Percentiles rank a stretch among this genome's conserved stretches.
Evolutionary conservation across 92 coral and sea anemone species (phyloP).

Genomic region (Isaurus tuberculatus): DNA sequence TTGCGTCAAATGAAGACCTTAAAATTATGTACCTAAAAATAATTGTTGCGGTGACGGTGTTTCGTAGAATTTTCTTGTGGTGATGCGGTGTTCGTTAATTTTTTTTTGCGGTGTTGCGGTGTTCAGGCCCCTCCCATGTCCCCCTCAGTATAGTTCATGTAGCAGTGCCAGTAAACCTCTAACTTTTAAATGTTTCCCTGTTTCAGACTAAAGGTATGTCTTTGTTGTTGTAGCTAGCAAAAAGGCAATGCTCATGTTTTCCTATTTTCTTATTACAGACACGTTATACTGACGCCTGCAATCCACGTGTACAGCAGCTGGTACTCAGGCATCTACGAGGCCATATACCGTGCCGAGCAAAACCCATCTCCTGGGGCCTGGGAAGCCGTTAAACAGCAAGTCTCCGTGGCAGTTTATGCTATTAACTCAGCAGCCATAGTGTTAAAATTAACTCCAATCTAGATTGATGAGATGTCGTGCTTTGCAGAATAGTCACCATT

Average conservation of each 20-base stretch:
- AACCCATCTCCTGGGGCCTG: slow-evolving; percentile 44
- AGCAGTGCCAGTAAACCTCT: too few species aligned
- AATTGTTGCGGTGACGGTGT: too few species aligned
- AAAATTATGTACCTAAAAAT: too few species aligned
- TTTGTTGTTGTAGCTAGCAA: background rate
- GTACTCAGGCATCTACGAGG: slow-evolving; percentile 80
- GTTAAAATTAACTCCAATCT: slow-evolving; percentile 70
- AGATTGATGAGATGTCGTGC: background rate
- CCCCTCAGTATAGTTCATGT: too few species aligned
- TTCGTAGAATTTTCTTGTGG: too few species aligned
- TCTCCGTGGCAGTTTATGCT: slow-evolving; percentile 77
- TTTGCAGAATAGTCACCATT: background rate
- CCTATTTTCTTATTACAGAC: too few species aligned
- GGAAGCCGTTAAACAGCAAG: slow-evolving; percentile 80
- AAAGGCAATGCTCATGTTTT: background rate
- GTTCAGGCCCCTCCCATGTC: too few species aligned
- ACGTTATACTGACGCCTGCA: slow-evolving; percentile 75
- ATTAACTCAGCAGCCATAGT: slow-evolving; percentile 78
- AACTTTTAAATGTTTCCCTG: too few species aligned
- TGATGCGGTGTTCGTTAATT: too few species aligned
- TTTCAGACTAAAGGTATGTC: too few species aligned
- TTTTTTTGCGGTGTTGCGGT: too few species aligned
- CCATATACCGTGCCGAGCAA: slow-evolving; percentile 65
- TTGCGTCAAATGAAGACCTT: too few species aligned
- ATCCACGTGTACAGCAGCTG: slow-evolving; percentile 56